Evolutionary conservation across 2,888 invertebrate species (phyloP).

Genomic region (Trichogramma evanescens): DNA sequence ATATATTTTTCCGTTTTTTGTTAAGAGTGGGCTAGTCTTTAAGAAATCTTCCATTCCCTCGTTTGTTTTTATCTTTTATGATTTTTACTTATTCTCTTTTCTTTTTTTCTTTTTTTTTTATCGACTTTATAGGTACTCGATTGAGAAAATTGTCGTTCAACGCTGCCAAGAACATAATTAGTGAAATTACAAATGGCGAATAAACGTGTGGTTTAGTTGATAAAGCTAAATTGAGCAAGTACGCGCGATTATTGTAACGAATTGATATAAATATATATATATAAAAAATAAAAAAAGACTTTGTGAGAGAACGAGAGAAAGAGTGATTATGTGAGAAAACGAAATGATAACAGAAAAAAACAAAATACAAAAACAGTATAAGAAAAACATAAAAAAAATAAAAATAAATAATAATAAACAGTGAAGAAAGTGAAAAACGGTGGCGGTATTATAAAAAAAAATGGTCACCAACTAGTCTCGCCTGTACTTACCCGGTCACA

Average conservation of each 20-base stretch:
- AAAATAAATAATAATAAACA: slow-evolving; percentile 20
- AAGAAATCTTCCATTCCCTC: not conserved
- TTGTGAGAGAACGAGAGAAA: slow-evolving; percentile 1
- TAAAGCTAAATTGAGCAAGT: slow-evolving; percentile 6
- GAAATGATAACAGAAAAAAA: slow-evolving; percentile 18
- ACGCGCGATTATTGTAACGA: slow-evolving; percentile 6
- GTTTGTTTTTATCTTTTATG: slow-evolving; percentile 23
- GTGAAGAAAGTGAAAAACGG: slow-evolving; percentile 28
- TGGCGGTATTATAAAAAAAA: slow-evolving; percentile 36
- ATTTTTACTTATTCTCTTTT: slow-evolving; percentile 24
- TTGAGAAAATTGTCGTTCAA: slow-evolving; percentile 32
- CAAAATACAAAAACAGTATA: slow-evolving; percentile 22
- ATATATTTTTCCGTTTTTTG: slow-evolving; percentile 21
- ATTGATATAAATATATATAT: not conserved
- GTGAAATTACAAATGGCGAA: slow-evolving; percentile 2
- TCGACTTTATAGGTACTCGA: slow-evolving; percentile 27
- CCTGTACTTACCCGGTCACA: slow-evolving; percentile 45
- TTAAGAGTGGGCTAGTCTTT: slow-evolving; percentile 33
- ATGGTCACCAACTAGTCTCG: slow-evolving; percentile 43
- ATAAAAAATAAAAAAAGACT: slow-evolving; percentile 7
- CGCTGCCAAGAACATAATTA: slow-evolving; percentile 36
- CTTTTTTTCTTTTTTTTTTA: not conserved
- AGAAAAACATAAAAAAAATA: slow-evolving; percentile 24
- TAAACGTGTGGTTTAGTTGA: slow-evolving; percentile 2
- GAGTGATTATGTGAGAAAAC: slow-evolving; percentile 13